A percentile compares a stretch with the other conserved stretches of the same genome.
Evolutionary conservation across 2,113 vertebrate species (phyloP).

Genomic region (Malurus cyaneus): DNA sequence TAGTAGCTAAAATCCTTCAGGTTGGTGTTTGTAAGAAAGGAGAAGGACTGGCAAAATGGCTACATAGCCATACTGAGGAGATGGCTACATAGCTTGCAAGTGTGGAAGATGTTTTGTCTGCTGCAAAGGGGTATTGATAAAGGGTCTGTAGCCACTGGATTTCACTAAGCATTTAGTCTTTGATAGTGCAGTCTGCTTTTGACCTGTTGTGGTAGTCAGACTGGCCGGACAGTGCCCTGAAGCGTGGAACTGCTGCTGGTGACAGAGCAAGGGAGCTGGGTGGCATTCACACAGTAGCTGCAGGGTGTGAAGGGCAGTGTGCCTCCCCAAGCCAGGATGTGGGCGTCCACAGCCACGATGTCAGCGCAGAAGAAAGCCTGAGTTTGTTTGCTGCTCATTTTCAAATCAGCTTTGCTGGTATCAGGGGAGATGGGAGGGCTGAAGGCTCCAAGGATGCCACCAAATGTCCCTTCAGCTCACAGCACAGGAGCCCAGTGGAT

Average conservation of each 20-base stretch:
- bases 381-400: background rate
- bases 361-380: background rate
- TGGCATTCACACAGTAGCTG: fast-evolving
- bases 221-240: background rate
- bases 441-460: fast-evolving
- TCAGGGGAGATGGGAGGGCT: background rate
- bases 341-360: background rate
- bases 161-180: background rate
- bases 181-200: background rate
- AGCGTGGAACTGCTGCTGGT: background rate
- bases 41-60: background rate
- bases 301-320: fast-evolving
- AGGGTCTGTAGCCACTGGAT: background rate
- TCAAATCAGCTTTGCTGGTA: fast-evolving
- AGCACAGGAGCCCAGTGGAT: fast-evolving
- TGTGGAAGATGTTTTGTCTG: background rate
- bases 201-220: fast-evolving
- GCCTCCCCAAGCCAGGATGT: background rate
- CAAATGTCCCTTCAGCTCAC: background rate
- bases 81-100: background rate
- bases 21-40: background rate
- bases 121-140: background rate
- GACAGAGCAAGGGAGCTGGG: fast-evolving
- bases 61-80: background rate
- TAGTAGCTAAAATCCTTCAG: background rate